Evolutionary conservation across 2,888 invertebrate species (phyloP).

Genomic region (Saturnia pavonia): DNA sequence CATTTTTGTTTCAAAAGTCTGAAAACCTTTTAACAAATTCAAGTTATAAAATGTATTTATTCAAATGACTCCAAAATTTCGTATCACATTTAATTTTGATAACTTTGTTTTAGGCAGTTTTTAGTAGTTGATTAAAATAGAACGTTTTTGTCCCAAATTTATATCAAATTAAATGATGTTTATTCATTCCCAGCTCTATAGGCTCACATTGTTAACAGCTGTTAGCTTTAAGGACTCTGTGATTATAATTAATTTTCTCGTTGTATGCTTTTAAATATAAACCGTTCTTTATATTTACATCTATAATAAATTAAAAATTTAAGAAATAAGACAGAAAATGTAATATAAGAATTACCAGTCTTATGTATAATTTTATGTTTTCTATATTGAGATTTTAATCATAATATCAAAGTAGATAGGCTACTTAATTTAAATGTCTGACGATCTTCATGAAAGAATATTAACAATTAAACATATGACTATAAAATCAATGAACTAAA

Average conservation of each 20-base stretch:
- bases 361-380: too few species aligned
- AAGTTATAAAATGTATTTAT: slow-evolving; percentile 38
- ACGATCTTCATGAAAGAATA: too few species aligned
- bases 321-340: neutral
- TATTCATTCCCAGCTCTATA: neutral
- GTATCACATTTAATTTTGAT: slow-evolving; percentile 31
- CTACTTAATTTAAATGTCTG: too few species aligned
- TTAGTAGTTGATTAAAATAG: neutral
- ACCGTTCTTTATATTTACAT: neutral
- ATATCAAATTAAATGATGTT: slow-evolving; percentile 21
- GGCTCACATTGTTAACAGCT: neutral
- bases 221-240: neutral
- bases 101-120: slow-evolving; percentile 24
- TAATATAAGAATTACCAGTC: too few species aligned
- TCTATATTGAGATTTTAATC: too few species aligned
- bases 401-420: too few species aligned
- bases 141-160: slow-evolving; percentile 22
- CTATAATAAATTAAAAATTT: neutral
- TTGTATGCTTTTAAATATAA: neutral
- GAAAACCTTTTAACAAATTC: slow-evolving; percentile 29
- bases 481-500: too few species aligned
- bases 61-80: slow-evolving; percentile 37
- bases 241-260: neutral
- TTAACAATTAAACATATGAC: too few species aligned
- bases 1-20: slow-evolving; percentile 23